A percentile compares a stretch with the other conserved stretches of the same genome.
Conservation (phyloP, 2,113 vertebrate genomes). For the Heterochromis multidens region DNA sequence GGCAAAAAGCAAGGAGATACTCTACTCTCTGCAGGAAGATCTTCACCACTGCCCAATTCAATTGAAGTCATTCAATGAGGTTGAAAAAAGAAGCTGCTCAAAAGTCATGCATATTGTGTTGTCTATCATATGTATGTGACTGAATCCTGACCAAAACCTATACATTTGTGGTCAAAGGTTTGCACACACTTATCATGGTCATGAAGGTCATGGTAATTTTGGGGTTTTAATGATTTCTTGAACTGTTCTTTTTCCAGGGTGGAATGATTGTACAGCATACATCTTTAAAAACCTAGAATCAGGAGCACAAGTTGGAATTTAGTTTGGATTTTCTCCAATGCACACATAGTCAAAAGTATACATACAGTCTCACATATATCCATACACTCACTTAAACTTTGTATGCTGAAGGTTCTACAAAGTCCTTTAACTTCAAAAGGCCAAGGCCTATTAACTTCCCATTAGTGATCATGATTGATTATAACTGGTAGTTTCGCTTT, state of each 20-base stretch:
- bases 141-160: not conserved
- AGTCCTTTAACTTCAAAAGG: not conserved
- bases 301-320: not conserved
- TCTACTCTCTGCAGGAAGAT: not conserved
- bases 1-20: not conserved
- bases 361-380: not conserved
- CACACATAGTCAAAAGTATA: not conserved
- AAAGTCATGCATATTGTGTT: not conserved
- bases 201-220: not conserved
- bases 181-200: accelerated
- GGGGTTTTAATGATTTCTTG: not conserved
- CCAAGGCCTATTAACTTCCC: not conserved
- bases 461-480: not conserved
- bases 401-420: not conserved
- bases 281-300: not conserved
- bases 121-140: not conserved
- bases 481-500: no score
- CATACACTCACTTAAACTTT: accelerated
- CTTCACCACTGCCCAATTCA: not conserved
- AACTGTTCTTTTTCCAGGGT: not conserved
- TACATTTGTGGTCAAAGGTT: not conserved
- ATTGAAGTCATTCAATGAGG: not conserved
- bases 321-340: not conserved
- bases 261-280: not conserved
- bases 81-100: not conserved